Conservation (phyloP, 1,140 invertebrate genomes). For the Pseudomyrmex gracilis region DNA sequence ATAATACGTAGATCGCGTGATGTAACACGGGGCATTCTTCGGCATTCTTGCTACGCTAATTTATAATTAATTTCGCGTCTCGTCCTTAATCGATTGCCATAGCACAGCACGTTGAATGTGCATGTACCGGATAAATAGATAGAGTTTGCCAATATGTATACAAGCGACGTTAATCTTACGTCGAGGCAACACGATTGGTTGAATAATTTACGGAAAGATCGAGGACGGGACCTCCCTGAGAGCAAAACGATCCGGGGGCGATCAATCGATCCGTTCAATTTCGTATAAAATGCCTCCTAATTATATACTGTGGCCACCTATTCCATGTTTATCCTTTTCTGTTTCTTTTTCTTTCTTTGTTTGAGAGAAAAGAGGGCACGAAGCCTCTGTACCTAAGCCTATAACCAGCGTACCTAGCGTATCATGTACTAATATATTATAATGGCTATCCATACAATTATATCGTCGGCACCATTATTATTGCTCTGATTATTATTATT, state of each 20-base stretch:
- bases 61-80: background rate
- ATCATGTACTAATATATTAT: conserved; percentile 62
- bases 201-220: conserved; percentile 45
- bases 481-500: conserved; percentile 75
- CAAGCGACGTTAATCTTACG: conserved; percentile 35
- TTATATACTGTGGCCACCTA: background rate
- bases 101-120: conserved; percentile 6
- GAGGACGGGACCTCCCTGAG: conserved; percentile 9
- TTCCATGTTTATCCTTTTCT: conserved; percentile 67
- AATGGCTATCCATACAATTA: conserved; percentile 67
- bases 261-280: conserved; percentile 36
- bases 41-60: conserved; percentile 27
- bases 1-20: conserved; percentile 25
- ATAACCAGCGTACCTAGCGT: conserved; percentile 73
- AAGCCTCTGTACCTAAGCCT: conserved; percentile 83
- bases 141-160: conserved; percentile 41
- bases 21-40: conserved; percentile 27
- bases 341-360: conserved; percentile 69
- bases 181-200: conserved; percentile 16
- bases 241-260: conserved; percentile 5
- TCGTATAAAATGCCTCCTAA: conserved; percentile 22
- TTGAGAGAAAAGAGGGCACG: conserved; percentile 76
- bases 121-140: conserved; percentile 16
- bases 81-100: conserved; percentile 45
- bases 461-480: conserved; percentile 70